These are phyloP conservation scores for Myiagra hebetior DNA, from an alignment of 2,113 vertebrate genomes.

Conservation along the genomic window DNA sequence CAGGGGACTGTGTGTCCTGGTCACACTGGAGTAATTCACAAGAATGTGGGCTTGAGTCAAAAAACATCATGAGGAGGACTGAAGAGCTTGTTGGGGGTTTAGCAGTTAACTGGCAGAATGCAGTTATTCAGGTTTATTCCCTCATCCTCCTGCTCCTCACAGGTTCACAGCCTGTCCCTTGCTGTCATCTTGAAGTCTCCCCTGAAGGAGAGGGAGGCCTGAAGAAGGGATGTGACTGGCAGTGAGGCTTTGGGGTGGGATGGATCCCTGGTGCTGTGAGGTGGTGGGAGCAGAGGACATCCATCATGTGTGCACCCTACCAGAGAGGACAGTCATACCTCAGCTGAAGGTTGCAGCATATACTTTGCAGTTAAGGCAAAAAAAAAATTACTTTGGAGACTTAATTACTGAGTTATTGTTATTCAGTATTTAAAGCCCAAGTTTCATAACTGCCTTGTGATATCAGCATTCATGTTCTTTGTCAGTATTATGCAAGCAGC, in stretches of 20 bases:
- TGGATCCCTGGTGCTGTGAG: background rate
- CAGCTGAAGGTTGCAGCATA: background rate
- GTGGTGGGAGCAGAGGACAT: background rate
- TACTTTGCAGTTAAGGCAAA: background rate
- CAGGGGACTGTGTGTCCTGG: background rate
- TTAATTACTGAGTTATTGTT: slow-evolving; percentile 34
- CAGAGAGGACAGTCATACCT: background rate
- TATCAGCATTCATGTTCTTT: background rate
- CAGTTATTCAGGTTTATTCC: background rate
- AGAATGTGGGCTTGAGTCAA: background rate
- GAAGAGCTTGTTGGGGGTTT: background rate
- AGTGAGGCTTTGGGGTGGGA: background rate
- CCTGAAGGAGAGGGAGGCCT: background rate
- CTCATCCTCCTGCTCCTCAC: background rate
- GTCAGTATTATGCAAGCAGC: slow-evolving; percentile 44
- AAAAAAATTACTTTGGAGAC: background rate
- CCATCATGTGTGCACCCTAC: rapidly evolving
- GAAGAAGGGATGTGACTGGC: background rate
- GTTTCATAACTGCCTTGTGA: slow-evolving; percentile 48
- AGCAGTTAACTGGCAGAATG: background rate
- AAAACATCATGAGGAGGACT: background rate
- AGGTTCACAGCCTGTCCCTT: background rate
- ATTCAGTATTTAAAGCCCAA: background rate
- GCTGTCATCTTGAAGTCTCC: background rate
- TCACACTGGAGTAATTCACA: background rate